Percentiles rank a stretch among this genome's conserved stretches.
Evolutionary conservation across 2,888 invertebrate genomes (phyloP).

Genomic region (Diarsia dahlii): DNA sequence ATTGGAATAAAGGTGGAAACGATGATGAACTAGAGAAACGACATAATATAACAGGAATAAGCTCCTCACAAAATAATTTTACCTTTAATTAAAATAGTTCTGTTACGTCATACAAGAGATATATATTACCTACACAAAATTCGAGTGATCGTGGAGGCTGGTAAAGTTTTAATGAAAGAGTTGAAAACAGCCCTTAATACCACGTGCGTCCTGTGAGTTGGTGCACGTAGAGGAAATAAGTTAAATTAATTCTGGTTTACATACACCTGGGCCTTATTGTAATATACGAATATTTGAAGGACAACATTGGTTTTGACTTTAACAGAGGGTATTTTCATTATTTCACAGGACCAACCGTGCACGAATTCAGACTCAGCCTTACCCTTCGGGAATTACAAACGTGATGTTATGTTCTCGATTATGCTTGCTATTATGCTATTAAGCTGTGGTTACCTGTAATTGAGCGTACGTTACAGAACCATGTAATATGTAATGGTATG

Average conservation of each 20-base stretch:
- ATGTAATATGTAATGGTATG: no score
- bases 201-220: conserved; percentile 17
- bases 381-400: no score
- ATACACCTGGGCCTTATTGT: background rate
- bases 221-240: conserved; percentile 4
- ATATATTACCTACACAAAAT: background rate
- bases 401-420: no score
- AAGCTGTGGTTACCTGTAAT: no score
- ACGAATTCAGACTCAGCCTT: no score
- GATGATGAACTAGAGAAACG: background rate
- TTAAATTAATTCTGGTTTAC: conserved; percentile 8
- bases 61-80: background rate
- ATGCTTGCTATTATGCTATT: no score
- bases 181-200: conserved; percentile 1
- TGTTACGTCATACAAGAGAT: background rate
- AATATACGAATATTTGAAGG: background rate
- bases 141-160: background rate
- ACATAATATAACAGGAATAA: no score
- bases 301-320: background rate
- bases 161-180: conserved; percentile 53
- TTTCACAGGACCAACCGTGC: no score
- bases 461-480: no score
- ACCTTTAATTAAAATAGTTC: conserved; percentile 33
- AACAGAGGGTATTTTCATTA: background rate
- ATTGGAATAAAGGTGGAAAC: background rate